Percentiles rank a stretch among this genome's conserved stretches.
Conservation (phyloP, 2,888 invertebrate genomes). For the Atethmia centrago region DNA sequence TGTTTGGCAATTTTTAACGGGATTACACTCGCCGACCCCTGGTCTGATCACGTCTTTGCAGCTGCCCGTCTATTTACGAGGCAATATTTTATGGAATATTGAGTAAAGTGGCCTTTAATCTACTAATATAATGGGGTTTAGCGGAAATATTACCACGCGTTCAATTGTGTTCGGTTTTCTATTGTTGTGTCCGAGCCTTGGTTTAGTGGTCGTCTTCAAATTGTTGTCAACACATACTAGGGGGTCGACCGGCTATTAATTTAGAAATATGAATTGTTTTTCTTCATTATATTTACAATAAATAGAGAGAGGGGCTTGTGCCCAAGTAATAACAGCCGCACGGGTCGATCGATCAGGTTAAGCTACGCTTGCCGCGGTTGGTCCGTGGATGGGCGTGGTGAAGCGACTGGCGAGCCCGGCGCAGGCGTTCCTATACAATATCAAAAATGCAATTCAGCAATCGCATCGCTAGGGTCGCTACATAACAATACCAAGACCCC, state of each 20-base stretch:
- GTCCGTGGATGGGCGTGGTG: no score
- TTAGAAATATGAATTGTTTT: slow-evolving; percentile 36
- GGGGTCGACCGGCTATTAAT: slow-evolving; percentile 56
- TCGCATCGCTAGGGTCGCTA: no score
- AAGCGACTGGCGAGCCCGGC: no score
- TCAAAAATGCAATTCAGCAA: no score
- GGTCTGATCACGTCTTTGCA: slow-evolving; percentile 87
- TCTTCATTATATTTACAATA: slow-evolving; percentile 12
- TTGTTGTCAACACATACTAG: slow-evolving; percentile 69
- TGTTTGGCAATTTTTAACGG: slow-evolving; percentile 90
- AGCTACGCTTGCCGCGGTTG: no score
- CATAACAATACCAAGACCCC: no score
- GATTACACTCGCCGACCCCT: slow-evolving; percentile 82
- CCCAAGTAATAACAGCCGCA: no score
- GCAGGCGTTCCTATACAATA: no score
- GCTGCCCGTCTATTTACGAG: slow-evolving; percentile 87
- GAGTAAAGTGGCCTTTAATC: slow-evolving; percentile 90
- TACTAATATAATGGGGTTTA: slow-evolving; percentile 88
- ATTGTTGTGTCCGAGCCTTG: slow-evolving; percentile 75
- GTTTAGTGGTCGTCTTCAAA: slow-evolving; percentile 75
- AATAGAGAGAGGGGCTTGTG: no score
- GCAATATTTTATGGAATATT: slow-evolving; percentile 90
- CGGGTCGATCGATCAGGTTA: no score
- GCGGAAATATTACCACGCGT: slow-evolving; percentile 75
- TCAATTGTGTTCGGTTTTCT: slow-evolving; percentile 85